These are phyloP conservation scores for Eulemur mongoz DNA, from an alignment of 2,797 vertebrate genomes.

Conservation along the genomic window DNA sequence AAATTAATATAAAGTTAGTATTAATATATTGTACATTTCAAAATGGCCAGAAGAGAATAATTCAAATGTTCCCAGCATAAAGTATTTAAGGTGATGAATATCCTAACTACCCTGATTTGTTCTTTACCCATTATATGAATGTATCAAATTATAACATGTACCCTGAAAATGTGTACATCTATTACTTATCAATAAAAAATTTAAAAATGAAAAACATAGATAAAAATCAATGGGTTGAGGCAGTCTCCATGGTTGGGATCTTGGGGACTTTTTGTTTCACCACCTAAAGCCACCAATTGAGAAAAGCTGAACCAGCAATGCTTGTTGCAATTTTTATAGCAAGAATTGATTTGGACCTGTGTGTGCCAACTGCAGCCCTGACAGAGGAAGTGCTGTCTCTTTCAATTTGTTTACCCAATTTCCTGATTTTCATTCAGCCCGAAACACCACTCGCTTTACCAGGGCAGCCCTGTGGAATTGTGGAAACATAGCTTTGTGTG, in stretches of 20 bases:
- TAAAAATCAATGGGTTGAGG: not conserved
- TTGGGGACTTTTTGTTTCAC: not conserved
- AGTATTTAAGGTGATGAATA: not conserved
- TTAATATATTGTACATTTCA: not conserved
- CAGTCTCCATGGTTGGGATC: not conserved
- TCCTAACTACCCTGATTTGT: not conserved
- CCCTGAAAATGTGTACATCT: not conserved
- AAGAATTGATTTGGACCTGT: not conserved
- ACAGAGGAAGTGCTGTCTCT: not conserved
- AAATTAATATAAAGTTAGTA: too few species aligned
- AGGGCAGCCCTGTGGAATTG: not conserved
- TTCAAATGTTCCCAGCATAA: not conserved
- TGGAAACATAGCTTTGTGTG: not conserved
- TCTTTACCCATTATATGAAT: not conserved
- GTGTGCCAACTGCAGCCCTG: not conserved
- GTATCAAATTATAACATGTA: not conserved
- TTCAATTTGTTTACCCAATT: not conserved
- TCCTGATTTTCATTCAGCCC: not conserved
- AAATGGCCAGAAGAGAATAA: not conserved
- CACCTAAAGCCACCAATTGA: not conserved
- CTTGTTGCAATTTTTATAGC: not conserved
- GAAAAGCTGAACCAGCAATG: not conserved
- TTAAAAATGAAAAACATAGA: not conserved
- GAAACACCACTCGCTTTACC: not conserved
- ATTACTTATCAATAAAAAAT: not conserved